Conservation (phyloP, 2,113 vertebrate species). For the Takifugu bimaculatus region DNA sequence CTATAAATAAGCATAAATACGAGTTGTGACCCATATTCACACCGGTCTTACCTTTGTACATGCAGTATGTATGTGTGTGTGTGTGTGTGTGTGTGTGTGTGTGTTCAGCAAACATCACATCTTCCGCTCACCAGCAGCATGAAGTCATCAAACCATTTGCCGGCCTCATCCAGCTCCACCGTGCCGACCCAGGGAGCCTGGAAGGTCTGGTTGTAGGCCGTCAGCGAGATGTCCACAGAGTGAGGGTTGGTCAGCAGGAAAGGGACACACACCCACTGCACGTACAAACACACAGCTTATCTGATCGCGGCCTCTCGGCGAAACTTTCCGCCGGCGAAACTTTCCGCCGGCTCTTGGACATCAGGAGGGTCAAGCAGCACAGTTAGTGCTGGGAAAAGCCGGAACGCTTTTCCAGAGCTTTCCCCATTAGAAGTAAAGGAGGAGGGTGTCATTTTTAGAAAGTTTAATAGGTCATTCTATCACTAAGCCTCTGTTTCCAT, state of each 20-base stretch:
- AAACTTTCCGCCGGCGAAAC: not conserved
- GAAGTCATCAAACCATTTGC: constrained; percentile 73
- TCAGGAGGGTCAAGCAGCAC: not conserved
- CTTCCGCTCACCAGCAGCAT: constrained; percentile 67
- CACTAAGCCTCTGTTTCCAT: not conserved
- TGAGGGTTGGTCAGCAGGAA: constrained; percentile 68
- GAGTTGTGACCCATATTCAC: no score
- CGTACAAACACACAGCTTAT: constrained; percentile 42
- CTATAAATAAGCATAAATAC: not conserved
- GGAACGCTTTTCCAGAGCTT: no score
- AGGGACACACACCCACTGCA: constrained; percentile 69
- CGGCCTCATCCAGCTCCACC: constrained; percentile 55
- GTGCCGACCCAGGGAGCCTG: constrained; percentile 71
- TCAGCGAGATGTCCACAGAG: constrained; percentile 66
- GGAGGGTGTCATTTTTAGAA: not conserved
- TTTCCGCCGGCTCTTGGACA: not conserved
- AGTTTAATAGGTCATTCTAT: not conserved
- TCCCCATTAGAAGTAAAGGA: not conserved
- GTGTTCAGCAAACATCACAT: not conserved
- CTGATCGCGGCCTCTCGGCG: not conserved
- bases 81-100: not conserved
- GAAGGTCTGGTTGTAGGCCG: constrained; percentile 63
- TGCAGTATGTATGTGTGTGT: not conserved
- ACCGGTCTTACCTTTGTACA: not conserved
- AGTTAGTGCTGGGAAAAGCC: not conserved